phyloP scores from a whole-genome alignment of 2,797 vertebrate genomes.

The Fundulus diaphanus region DNA sequence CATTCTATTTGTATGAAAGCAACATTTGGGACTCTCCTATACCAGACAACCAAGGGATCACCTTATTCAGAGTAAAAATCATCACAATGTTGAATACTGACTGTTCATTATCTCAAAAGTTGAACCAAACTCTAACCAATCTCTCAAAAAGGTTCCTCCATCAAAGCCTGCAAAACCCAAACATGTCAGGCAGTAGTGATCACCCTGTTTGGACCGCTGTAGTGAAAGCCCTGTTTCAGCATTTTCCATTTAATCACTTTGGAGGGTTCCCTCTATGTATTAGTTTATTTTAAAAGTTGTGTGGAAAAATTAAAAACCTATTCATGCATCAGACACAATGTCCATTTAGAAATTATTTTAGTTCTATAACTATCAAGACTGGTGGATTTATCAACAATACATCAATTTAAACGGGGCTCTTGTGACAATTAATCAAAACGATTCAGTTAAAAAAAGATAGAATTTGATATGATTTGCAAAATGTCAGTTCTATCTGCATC shows the following conservation, averaged over 20 bases:
- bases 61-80: neutral
- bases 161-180: neutral
- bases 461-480: neutral
- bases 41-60: neutral
- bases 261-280: neutral
- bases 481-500: neutral
- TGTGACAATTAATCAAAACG: neutral
- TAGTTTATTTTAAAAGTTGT: neutral
- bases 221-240: neutral
- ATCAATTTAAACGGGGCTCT: neutral
- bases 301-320: neutral
- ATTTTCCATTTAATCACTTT: neutral
- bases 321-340: neutral
- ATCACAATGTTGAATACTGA: neutral
- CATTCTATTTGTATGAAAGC: neutral
- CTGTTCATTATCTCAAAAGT: neutral
- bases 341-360: neutral
- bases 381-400: neutral
- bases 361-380: neutral
- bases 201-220: neutral
- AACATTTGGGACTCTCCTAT: neutral
- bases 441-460: neutral
- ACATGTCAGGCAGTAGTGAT: neutral
- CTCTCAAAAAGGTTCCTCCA: no score
- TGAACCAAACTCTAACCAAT: neutral